Percentiles rank a stretch among this genome's conserved stretches.
phyloP scores from a whole-genome alignment of 2,888 invertebrate genomes.

The Temnothorax ravouxi region DNA sequence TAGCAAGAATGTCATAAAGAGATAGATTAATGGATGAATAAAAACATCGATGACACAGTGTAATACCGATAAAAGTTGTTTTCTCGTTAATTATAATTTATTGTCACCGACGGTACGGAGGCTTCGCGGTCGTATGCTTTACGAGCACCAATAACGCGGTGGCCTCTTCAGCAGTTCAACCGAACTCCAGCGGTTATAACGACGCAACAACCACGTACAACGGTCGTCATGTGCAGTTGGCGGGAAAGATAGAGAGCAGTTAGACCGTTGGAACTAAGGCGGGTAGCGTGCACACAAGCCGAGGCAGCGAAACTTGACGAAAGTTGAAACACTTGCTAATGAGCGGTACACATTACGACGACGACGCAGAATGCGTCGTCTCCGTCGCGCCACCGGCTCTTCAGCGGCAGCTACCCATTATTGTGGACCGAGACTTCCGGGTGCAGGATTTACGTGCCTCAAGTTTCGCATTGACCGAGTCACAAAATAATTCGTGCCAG shows the following conservation, averaged over 20 bases:
- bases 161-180: slow-evolving; percentile 40
- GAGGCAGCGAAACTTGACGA: slow-evolving; percentile 76
- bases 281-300: slow-evolving; percentile 12
- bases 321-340: slow-evolving; percentile 84
- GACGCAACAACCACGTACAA: slow-evolving; percentile 52
- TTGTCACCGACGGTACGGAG: neutral
- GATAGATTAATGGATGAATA: neutral
- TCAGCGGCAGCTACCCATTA: slow-evolving; percentile 65
- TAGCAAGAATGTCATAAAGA: neutral
- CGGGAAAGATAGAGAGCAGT: slow-evolving; percentile 57
- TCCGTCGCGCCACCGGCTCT: slow-evolving; percentile 50
- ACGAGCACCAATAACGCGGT: slow-evolving; percentile 41
- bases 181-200: slow-evolving; percentile 33
- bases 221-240: slow-evolving; percentile 61
- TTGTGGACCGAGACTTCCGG: slow-evolving; percentile 72
- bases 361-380: slow-evolving; percentile 56
- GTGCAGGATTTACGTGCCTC: slow-evolving; percentile 64
- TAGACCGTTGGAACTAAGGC: slow-evolving; percentile 39
- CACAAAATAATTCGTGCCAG: slow-evolving; percentile 33
- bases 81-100: slow-evolving; percentile 33
- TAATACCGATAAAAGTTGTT: slow-evolving; percentile 2
- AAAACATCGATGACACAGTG: neutral
- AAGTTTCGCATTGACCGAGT: slow-evolving; percentile 65
- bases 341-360: slow-evolving; percentile 79
- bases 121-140: slow-evolving; percentile 32